Conservation (phyloP, 2,888 invertebrate species). For the Anthrax anthrax region DNA sequence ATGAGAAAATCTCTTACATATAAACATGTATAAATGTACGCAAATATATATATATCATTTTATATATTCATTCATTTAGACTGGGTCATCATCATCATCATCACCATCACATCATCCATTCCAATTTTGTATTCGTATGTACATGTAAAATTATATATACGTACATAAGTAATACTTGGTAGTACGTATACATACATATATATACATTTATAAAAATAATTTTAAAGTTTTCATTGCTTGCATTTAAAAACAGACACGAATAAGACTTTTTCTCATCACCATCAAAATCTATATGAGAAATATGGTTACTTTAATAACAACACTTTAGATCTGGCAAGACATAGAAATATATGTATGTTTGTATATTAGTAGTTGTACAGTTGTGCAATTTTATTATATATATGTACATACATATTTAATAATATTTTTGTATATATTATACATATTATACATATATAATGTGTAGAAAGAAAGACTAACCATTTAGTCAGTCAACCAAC, state of each 20-base stretch:
- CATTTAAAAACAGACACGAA: not conserved
- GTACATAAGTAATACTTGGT: too few species aligned
- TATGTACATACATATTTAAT: not conserved
- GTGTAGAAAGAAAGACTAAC: too few species aligned
- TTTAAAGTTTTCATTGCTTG: too few species aligned
- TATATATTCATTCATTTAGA: not conserved
- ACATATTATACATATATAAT: constrained; percentile 2
- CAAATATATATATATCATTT: too few species aligned
- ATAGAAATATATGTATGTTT: not conserved
- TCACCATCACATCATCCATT: too few species aligned
- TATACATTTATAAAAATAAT: too few species aligned
- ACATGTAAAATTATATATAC: too few species aligned
- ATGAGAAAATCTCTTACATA: too few species aligned
- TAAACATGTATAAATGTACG: too few species aligned
- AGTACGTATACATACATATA: too few species aligned
- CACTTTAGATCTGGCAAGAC: not conserved
- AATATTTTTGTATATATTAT: too few species aligned
- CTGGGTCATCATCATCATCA: not conserved
- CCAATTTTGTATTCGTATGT: too few species aligned
- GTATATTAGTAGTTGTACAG: not conserved
- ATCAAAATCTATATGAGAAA: not conserved
- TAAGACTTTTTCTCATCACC: not conserved
- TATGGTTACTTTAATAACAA: not conserved
- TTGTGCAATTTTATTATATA: not conserved
- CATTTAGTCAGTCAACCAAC: not conserved